Conservation (phyloP, 2,113 vertebrate genomes). For the Colossoma macropomum region DNA sequence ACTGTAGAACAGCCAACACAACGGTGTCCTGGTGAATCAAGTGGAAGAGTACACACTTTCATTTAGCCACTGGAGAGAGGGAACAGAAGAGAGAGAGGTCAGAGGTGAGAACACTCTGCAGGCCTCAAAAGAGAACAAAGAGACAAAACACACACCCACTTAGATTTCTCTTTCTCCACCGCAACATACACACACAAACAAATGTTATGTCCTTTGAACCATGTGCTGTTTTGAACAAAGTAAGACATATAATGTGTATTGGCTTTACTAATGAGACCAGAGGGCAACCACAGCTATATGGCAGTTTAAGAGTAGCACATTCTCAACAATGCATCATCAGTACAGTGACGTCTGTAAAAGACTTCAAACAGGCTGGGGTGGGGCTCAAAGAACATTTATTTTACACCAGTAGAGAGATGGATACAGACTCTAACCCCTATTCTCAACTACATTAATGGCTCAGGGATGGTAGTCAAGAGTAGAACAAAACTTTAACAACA, state of each 20-base stretch:
- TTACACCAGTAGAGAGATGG: not conserved
- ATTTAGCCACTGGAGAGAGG: slow-evolving; percentile 50
- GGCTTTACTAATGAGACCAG: not conserved
- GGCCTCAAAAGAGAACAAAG: slow-evolving; percentile 57
- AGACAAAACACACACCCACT: slow-evolving; percentile 54
- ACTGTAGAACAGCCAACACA: not conserved
- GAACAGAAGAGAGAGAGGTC: slow-evolving; percentile 50
- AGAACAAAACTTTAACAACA: too few species aligned
- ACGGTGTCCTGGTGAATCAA: slow-evolving; percentile 1
- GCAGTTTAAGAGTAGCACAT: not conserved
- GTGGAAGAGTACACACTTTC: slow-evolving; percentile 28
- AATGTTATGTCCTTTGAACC: not conserved
- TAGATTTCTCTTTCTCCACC: slow-evolving; percentile 23
- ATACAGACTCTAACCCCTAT: not conserved
- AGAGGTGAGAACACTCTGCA: slow-evolving; percentile 49
- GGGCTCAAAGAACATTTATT: not conserved
- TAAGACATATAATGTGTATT: not conserved
- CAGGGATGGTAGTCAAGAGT: too few species aligned
- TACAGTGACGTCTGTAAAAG: not conserved
- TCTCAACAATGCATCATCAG: not conserved
- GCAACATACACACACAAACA: slow-evolving; percentile 28
- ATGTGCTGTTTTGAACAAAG: slow-evolving; percentile 8
- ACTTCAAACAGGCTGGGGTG: not conserved
- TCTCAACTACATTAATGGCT: too few species aligned
- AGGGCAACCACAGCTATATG: not conserved